Evolutionary conservation across 2,113 vertebrate species (phyloP).

Genomic region (Passer domesticus): DNA sequence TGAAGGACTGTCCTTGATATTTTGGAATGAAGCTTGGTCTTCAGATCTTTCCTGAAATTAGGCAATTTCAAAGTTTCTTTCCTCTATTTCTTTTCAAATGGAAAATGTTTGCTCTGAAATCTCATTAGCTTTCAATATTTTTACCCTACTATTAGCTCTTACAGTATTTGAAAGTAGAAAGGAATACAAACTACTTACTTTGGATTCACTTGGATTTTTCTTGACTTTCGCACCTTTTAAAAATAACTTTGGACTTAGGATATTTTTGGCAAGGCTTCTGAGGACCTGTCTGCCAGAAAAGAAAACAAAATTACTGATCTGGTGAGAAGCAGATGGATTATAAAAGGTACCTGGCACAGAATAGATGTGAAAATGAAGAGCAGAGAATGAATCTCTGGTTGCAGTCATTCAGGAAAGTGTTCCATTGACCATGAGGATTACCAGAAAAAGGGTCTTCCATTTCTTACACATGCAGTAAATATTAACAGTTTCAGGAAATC

Average conservation of each 20-base stretch:
- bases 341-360: slow-evolving; percentile 10
- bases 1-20: neutral
- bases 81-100: neutral
- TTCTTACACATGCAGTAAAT: neutral
- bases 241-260: slow-evolving; percentile 11
- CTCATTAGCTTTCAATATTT: neutral
- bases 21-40: neutral
- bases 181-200: neutral
- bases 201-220: slow-evolving; percentile 32
- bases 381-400: slow-evolving; percentile 14
- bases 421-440: slow-evolving; percentile 1
- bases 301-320: slow-evolving; percentile 40
- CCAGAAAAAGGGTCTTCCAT: neutral
- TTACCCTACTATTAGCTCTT: neutral
- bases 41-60: neutral
- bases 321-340: slow-evolving; percentile 44
- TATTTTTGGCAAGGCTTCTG: slow-evolving; percentile 41
- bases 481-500: neutral
- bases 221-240: slow-evolving; percentile 34
- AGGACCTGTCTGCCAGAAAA: slow-evolving; percentile 31
- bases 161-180: slow-evolving; percentile 5
- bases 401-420: neutral
- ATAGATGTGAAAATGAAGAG: slow-evolving; percentile 39
- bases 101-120: slow-evolving; percentile 14
- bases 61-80: neutral